These are phyloP conservation scores for Marmota monax DNA, from an alignment of 2,113 vertebrate species.

Conservation along the genomic window DNA sequence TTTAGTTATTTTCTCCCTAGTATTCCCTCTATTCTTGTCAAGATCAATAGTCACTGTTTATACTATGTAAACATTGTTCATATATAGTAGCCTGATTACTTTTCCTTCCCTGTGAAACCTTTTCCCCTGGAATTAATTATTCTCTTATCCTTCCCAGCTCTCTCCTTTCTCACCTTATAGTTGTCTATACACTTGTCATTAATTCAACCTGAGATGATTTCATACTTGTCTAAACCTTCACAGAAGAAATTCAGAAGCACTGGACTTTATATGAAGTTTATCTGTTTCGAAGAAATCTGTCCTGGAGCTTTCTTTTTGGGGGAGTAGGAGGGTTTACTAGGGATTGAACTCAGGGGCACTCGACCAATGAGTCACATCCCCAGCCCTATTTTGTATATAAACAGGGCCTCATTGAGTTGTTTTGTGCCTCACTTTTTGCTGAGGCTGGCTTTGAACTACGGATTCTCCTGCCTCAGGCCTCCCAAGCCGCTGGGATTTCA, in stretches of 20 bases:
- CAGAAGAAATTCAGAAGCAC: neutral
- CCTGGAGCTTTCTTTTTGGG: neutral
- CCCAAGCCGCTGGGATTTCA: too few species aligned
- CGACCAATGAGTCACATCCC: too few species aligned
- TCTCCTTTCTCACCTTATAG: neutral
- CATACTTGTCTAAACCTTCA: neutral
- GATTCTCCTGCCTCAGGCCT: neutral
- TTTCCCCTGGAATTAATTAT: neutral
- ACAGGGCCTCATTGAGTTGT: too few species aligned
- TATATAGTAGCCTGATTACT: neutral
- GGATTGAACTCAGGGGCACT: too few species aligned
- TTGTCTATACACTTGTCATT: neutral
- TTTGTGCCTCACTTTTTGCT: too few species aligned
- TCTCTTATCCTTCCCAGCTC: neutral
- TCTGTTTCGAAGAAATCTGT: neutral
- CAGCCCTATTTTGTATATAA: too few species aligned
- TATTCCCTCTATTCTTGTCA: neutral
- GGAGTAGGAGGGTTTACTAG: too few species aligned
- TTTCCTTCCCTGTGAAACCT: neutral
- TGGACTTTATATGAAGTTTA: neutral
- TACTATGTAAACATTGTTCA: neutral
- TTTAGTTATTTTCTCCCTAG: neutral
- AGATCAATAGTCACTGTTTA: neutral
- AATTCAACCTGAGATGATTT: neutral
- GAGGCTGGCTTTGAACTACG: too few species aligned